Base-by-base conservation (phyloP, 2,888 invertebrate genomes). In the Cryptocephalus primarius region DNA sequence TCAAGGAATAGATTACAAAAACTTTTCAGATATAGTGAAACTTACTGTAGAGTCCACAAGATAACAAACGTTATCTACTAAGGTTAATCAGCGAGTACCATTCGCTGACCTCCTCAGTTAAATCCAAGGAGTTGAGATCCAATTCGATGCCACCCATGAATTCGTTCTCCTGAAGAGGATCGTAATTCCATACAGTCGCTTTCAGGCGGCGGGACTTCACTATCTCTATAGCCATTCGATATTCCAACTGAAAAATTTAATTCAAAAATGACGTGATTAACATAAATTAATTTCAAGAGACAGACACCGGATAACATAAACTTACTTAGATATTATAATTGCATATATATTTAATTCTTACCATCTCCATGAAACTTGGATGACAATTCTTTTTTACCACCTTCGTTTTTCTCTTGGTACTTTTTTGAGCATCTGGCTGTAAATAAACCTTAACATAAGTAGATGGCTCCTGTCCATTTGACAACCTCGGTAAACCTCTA, bases 321-420 rank as follows among this genome's bases (percentile, higher is more conserved):
- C n/a, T n/a, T n/a, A n/a, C n/a, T n/a, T 22, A 2, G 22, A 6
- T 22, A 22, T 22, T 22, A 22, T 22, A 22, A 4, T 6, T 22
- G 22, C 22, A 6, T 2, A 22, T 22, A 22, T 22, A 22, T 36
- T n/a, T 11, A 12, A 36, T 4, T 11, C 64, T 72, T 71, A 90
- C 89, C 87, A 92, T 92, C 77, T 95, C 93, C 90, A 97, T 96
- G 72, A 94, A 97, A 12, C 94, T 93, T 0, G 97, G 97, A 70
- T 95, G 92, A 61, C 90, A 89, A 64, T 89, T 91, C 56, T 88
- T 85, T 60, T 86, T 85, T 1, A 94, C 83, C 1, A 94, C 89
- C 71, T 92, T 89, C 1, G 97, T 97, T 72, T 99, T 99, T 44
- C 93, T 77, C 71, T 99, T 99, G 11, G 96, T 95, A 55, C 80